These are phyloP conservation scores for Lepus europaeus DNA, from an alignment of 2,113 vertebrate species.

Conservation along the genomic window DNA sequence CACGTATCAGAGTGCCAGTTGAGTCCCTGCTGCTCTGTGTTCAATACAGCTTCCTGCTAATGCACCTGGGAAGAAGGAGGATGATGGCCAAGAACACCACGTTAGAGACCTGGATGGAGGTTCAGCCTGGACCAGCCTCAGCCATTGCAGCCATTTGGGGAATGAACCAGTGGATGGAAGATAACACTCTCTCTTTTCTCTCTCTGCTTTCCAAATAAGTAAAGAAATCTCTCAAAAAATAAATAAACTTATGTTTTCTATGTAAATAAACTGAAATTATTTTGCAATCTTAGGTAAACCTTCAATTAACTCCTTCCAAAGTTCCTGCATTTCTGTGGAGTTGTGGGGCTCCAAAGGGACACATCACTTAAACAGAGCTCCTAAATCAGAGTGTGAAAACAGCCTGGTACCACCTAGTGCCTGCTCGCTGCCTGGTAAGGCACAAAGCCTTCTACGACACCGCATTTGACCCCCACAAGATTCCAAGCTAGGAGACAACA, in stretches of 20 bases:
- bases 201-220: no score
- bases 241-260: not conserved
- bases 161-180: no score
- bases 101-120: no score
- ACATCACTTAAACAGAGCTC: not conserved
- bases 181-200: no score
- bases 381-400: conserved; percentile 9
- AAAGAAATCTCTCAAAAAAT: no score
- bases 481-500: not conserved
- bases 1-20: no score
- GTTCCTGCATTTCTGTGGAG: conserved; percentile 39
- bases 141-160: no score
- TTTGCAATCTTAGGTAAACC: not conserved
- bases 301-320: not conserved
- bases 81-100: no score
- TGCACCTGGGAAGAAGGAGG: no score
- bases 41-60: no score
- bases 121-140: no score
- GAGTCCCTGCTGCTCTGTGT: no score
- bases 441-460: not conserved
- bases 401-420: not conserved
- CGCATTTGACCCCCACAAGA: not conserved
- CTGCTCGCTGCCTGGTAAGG: not conserved
- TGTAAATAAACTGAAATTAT: not conserved
- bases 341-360: not conserved